Conservation (phyloP, 2,888 invertebrate genomes). For the Brachynemurus nebulosus region DNA sequence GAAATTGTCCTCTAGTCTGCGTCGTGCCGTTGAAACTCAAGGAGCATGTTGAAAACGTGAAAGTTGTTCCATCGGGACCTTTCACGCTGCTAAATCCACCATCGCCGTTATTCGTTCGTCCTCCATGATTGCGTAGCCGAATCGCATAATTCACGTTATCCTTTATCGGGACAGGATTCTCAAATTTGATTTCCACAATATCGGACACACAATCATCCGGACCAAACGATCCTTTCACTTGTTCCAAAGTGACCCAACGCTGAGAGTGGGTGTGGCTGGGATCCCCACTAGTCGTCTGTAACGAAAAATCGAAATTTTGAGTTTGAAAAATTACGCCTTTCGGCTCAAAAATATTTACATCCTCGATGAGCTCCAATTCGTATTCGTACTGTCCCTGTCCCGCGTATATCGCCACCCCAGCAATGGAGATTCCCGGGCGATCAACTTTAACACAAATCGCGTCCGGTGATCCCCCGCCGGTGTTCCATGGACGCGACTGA, state of each 20-base stretch:
- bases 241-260: constrained; percentile 80
- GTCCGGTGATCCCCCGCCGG: constrained; percentile 92
- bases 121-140: constrained; percentile 76
- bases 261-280: constrained; percentile 44
- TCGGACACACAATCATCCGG: constrained; percentile 79
- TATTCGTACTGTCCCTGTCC: constrained; percentile 84
- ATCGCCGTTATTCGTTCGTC: constrained; percentile 89
- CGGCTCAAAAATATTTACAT: constrained; percentile 31
- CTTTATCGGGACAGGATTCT: constrained; percentile 74
- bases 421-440: constrained; percentile 72
- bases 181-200: constrained; percentile 81
- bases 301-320: constrained; percentile 8
- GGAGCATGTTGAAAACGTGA: constrained; percentile 81
- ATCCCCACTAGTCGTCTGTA: constrained; percentile 33
- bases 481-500: constrained; percentile 87
- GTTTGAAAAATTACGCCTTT: not conserved
- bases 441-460: constrained; percentile 92
- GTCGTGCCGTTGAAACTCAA: constrained; percentile 95
- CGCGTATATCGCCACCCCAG: constrained; percentile 81
- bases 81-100: constrained; percentile 77
- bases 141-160: constrained; percentile 83
- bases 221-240: constrained; percentile 68
- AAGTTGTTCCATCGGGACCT: constrained; percentile 85
- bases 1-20: constrained; percentile 86
- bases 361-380: constrained; percentile 77